Evolutionary conservation across 2,888 invertebrate species (phyloP).

Genomic region (Drosophila mimetica): DNA sequence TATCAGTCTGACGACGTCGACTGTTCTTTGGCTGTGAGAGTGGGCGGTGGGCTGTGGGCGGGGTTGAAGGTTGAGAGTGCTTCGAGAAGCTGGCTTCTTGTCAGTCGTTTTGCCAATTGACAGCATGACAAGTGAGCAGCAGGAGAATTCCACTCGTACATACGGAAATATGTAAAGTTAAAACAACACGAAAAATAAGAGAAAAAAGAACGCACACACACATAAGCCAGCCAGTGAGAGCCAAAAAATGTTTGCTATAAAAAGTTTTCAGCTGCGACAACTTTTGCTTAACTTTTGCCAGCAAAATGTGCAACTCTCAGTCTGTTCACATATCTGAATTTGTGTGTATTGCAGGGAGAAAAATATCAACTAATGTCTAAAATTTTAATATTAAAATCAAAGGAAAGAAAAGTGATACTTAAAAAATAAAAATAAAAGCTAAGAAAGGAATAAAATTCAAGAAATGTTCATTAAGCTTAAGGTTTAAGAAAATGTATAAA

Average conservation of each 20-base stretch:
- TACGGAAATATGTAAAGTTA: constrained; percentile 61
- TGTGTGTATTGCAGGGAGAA: constrained; percentile 13
- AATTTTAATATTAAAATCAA: neutral
- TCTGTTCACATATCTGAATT: constrained; percentile 24
- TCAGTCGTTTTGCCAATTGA: constrained; percentile 71
- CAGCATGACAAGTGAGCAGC: constrained; percentile 77
- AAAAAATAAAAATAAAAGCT: too few relatives aligned
- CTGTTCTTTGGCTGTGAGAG: constrained; percentile 15
- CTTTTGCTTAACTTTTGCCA: constrained; percentile 64
- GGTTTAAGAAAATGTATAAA: too few relatives aligned
- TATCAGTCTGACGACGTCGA: constrained; percentile 58
- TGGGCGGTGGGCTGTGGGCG: constrained; percentile 2
- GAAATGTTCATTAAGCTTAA: too few relatives aligned
- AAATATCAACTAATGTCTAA: neutral
- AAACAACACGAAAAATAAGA: constrained; percentile 36
- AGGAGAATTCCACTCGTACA: constrained; percentile 73
- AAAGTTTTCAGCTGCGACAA: constrained; percentile 65
- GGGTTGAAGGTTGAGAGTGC: constrained; percentile 26
- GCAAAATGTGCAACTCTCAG: constrained; percentile 50
- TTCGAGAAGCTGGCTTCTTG: constrained; percentile 42
- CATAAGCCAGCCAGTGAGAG: constrained; percentile 32
- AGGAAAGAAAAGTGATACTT: too few relatives aligned
- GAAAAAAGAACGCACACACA: neutral
- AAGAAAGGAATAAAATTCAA: too few relatives aligned
- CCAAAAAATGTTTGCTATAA: constrained; percentile 46